phyloP scores from a whole-genome alignment of 1,140 invertebrate genomes.

The Drosophila erecta region DNA sequence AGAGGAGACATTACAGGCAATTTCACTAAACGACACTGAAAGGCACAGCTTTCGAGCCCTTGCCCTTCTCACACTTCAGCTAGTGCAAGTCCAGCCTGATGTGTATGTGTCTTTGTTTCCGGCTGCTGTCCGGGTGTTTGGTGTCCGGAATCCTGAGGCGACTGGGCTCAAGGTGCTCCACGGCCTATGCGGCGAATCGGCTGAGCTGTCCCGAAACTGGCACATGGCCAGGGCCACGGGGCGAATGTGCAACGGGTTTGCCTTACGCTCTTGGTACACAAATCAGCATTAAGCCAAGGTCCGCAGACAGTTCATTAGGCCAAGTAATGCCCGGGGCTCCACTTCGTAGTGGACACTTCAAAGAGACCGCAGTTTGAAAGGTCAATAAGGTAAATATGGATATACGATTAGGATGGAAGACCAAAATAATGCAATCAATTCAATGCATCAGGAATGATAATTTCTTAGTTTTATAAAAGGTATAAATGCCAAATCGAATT shows the following conservation, averaged over 20 bases:
- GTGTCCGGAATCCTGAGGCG: conserved; percentile 29
- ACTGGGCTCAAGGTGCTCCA: conserved; percentile 65
- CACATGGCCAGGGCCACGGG: conserved; percentile 60
- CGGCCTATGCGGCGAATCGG: conserved; percentile 63
- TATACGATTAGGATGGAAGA: too few relatives aligned
- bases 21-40: conserved; percentile 78
- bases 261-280: conserved; percentile 61
- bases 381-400: too few relatives aligned
- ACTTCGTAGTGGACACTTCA: conserved; percentile 29
- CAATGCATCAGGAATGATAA: too few relatives aligned
- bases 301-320: conserved; percentile 59
- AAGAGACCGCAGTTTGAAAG: conserved; percentile 35
- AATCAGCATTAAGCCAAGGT: conserved; percentile 69
- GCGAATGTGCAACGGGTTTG: conserved; percentile 49
- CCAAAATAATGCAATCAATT: too few relatives aligned
- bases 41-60: conserved; percentile 7
- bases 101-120: conserved; percentile 9
- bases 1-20: conserved; percentile 71
- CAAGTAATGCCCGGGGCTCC: conserved; percentile 32
- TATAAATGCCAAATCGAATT: too few relatives aligned
- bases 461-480: too few relatives aligned
- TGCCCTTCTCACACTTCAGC: conserved; percentile 9
- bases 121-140: conserved; percentile 6
- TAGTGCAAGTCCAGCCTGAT: background rate
- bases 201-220: conserved; percentile 46